These are phyloP conservation scores for Caradrina kadenii DNA, from an alignment of 2,888 invertebrate genomes.

Conservation along the genomic window DNA sequence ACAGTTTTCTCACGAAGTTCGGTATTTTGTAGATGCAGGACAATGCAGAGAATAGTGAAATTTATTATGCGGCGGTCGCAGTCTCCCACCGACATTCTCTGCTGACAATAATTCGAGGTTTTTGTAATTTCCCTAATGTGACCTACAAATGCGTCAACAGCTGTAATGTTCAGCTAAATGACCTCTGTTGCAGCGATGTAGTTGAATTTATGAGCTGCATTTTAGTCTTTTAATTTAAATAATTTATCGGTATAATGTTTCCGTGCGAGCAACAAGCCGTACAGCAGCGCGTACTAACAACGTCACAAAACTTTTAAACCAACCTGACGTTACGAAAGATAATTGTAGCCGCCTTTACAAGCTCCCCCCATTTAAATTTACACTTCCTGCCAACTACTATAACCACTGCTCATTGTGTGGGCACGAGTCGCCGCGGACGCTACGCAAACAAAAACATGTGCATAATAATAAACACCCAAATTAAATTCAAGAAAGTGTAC, in stretches of 20 bases:
- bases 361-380: background rate
- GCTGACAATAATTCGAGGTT: constrained; percentile 20
- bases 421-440: background rate
- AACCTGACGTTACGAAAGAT: too few relatives aligned
- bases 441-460: background rate
- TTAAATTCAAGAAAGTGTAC: constrained; percentile 4
- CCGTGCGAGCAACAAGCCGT: too few relatives aligned
- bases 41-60: constrained; percentile 2
- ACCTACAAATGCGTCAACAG: constrained; percentile 5
- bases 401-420: background rate
- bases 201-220: constrained; percentile 3
- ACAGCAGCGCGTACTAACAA: background rate
- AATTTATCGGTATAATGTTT: background rate
- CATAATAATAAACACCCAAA: constrained; percentile 1
- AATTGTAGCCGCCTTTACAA: background rate
- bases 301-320: background rate
- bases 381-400: background rate
- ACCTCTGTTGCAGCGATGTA: constrained; percentile 9
- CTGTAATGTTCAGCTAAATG: constrained; percentile 32
- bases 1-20: background rate
- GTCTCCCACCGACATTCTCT: background rate
- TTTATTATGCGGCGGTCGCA: constrained; percentile 5
- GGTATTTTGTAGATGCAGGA: background rate
- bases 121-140: constrained; percentile 3
- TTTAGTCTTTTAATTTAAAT: constrained; percentile 20